Conservation (phyloP, 2,113 vertebrate species). For the Coreoperca whiteheadi region DNA sequence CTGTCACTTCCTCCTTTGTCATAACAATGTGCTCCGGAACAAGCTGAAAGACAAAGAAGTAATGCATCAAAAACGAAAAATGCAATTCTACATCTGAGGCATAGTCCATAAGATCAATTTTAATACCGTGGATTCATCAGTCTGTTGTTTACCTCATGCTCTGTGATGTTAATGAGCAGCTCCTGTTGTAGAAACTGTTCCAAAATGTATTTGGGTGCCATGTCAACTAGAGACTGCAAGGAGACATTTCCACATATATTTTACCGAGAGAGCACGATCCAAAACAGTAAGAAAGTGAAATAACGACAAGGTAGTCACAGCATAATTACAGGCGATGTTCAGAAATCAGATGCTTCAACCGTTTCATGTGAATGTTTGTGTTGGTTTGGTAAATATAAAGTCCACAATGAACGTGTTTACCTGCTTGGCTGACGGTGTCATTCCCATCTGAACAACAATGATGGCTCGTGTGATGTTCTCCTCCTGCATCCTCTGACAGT, state of each 20-base stretch:
- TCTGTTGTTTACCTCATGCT: constrained; percentile 90
- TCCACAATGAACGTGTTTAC: constrained; percentile 63
- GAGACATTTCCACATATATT: not conserved
- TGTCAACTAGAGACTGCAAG: constrained; percentile 94
- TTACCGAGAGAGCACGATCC: not conserved
- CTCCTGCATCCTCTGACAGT: constrained; percentile 99
- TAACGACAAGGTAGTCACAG: not conserved
- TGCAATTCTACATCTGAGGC: not conserved
- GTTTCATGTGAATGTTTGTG: rapidly evolving
- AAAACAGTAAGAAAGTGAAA: not conserved
- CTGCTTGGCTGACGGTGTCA: constrained; percentile 99
- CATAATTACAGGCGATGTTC: not conserved
- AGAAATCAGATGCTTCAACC: not conserved
- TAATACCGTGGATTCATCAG: not conserved
- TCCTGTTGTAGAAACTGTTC: constrained; percentile 98
- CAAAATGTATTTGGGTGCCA: constrained; percentile 98
- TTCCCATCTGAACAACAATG: constrained; percentile 98
- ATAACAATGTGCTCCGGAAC: constrained; percentile 98
- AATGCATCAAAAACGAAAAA: constrained; percentile 6
- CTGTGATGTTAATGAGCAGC: constrained; percentile 97
- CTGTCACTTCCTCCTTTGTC: constrained; percentile 96
- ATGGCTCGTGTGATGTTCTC: constrained; percentile 97
- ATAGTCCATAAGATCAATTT: not conserved
- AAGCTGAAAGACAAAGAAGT: constrained; percentile 81
- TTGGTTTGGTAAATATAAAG: not conserved